A percentile compares a stretch with the other conserved stretches of the same genome.
Evolutionary conservation across 2,797 vertebrate species (phyloP).

Genomic region (Lateolabrax maculatus): DNA sequence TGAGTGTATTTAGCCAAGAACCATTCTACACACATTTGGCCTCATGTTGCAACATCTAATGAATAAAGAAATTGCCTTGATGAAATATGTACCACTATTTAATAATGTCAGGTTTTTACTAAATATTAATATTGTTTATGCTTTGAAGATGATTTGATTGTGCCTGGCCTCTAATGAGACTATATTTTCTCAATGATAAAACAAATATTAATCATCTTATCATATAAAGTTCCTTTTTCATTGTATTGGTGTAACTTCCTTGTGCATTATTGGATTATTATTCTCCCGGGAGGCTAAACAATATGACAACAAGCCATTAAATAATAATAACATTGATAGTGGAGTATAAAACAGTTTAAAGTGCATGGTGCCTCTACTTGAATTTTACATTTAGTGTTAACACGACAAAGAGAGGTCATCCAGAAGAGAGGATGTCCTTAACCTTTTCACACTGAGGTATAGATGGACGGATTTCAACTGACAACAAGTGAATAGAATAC

Average conservation of each 20-base stretch:
- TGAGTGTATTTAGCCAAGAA: constrained; percentile 22
- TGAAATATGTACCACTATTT: constrained; percentile 43
- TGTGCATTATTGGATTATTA: not conserved
- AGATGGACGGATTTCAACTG: constrained; percentile 50
- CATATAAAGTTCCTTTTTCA: not conserved
- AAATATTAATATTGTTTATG: constrained; percentile 38
- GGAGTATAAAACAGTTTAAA: constrained; percentile 22
- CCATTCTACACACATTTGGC: constrained; percentile 26
- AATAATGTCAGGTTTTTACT: constrained; percentile 23
- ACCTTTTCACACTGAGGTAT: constrained; percentile 23
- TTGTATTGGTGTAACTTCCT: not conserved
- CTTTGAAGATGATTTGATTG: constrained; percentile 13
- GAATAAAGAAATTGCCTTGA: constrained; percentile 40
- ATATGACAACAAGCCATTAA: not conserved
- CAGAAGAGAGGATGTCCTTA: constrained; percentile 38
- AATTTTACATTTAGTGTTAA: constrained; percentile 39
- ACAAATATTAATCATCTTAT: constrained; percentile 1
- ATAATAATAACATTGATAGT: constrained; percentile 5
- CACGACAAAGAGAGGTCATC: constrained; percentile 45
- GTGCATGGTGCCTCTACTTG: constrained; percentile 13
- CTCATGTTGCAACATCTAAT: constrained; percentile 42
- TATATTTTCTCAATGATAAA: constrained; percentile 6
- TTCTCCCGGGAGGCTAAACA: constrained; percentile 25
- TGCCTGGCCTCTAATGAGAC: not conserved
- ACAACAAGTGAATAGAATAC: constrained; percentile 55